Evolutionary conservation across 2,113 vertebrate species (phyloP), one percentile per base, ranked within the genome.

Genomic region (Sisor rabdophorus): DNA sequence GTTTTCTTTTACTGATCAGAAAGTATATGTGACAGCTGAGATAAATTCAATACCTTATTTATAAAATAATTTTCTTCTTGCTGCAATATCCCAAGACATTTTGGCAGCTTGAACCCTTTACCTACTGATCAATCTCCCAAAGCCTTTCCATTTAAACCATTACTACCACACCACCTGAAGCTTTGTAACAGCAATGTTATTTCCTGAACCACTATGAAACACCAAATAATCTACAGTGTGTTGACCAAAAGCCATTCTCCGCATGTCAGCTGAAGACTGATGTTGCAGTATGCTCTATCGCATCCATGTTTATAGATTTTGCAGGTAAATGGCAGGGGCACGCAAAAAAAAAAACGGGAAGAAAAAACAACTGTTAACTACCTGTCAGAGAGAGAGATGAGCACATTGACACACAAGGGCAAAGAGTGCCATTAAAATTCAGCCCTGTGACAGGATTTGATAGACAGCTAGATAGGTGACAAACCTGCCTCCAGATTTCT

Each of bases 351-450:
- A 17, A 22, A 1, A 1, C 20, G n/a, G 4, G 1, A 67, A 52
- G 52, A 24, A 69, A 69, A 52, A 69, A 69, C 47, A 69, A 69
- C 17, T 11, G 53, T 48, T 79, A 73, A 76, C 67, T 55, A 56
- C 58, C 61, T 5, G 73, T 76, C 55, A 76, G 60, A 73, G 61
- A 24, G 75, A 52, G 47, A 44, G 63, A 64, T 65, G 61, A 56
- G 28, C 24, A 52, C 56, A 78, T 65, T 77, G 77, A 63, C 58
- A 73, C 54, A 73, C 52, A 54, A 72, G 81, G 77, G 69, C 77
- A 82, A 73, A 63, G 60, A 53, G 36, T 56, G 63, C 7, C 56
- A 79, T 82, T 79, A 73, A 74, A 73, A 82, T 82, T 53, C 70
- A 77, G 55, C 61, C 48, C 17, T 7, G 69, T 52, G 71, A 71